Percentiles rank a stretch among this genome's conserved stretches.
These are phyloP conservation scores for Phylloscopus whistleri DNA, from an alignment of 2,113 vertebrate species.

Conservation along the genomic window DNA sequence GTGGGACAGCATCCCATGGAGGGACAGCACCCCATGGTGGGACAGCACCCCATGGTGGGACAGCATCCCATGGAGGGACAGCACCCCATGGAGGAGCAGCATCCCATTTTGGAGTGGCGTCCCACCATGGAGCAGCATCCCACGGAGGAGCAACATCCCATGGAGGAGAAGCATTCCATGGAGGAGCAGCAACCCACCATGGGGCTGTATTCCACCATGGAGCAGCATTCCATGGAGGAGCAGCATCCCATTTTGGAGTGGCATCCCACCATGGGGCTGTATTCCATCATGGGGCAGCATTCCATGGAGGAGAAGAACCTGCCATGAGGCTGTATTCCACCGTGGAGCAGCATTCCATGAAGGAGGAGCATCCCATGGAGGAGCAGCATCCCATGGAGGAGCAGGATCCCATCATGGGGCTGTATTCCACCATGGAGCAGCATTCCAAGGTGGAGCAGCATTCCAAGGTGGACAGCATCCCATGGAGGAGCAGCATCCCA, in stretches of 20 bases:
- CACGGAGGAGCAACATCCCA: fast-evolving
- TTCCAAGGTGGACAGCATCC: background rate
- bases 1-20: background rate
- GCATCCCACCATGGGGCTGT: fast-evolving
- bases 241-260: too few relatives aligned
- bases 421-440: background rate
- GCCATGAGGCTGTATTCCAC: too few relatives aligned
- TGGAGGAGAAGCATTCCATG: background rate
- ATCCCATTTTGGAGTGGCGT: background rate
- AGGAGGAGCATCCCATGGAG: too few relatives aligned
- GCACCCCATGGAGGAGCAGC: too few relatives aligned
- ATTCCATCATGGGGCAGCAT: background rate
- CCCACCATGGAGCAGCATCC: fast-evolving
- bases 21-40: too few relatives aligned
- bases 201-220: fast-evolving
- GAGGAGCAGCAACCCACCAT: background rate
- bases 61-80: fast-evolving
- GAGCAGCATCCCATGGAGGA: too few relatives aligned
- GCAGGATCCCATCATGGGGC: background rate
- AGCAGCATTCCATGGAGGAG: fast-evolving
- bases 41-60: background rate
- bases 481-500: background rate
- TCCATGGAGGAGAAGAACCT: background rate
- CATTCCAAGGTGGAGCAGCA: background rate
- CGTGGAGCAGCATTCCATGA: fast-evolving